Conservation (phyloP, 2,113 vertebrate species). For the Microtus montanus region DNA sequence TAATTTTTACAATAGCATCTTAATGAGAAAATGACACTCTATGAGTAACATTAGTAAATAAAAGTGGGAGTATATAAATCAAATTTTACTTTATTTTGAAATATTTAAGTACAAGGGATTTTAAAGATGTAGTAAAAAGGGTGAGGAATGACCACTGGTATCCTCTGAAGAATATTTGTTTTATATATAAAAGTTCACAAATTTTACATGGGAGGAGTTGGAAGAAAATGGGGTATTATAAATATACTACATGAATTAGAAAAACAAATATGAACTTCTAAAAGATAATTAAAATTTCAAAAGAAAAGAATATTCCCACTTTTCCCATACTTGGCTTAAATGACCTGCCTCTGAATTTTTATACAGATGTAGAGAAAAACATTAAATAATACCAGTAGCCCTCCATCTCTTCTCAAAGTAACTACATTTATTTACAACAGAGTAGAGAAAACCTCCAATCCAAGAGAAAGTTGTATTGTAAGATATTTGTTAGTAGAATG, state of each 20-base stretch:
- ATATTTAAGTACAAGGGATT: neutral
- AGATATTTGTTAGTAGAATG: neutral
- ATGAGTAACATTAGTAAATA: neutral
- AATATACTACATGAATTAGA: neutral
- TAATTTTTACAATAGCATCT: neutral
- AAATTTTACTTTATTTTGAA: neutral
- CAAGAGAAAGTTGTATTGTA: neutral
- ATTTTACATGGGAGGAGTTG: neutral
- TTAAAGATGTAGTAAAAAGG: neutral
- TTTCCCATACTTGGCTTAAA: no score
- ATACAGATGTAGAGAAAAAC: neutral
- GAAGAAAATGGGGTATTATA: neutral
- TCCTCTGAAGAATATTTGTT: neutral
- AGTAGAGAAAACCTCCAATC: neutral
- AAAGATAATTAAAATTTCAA: neutral
- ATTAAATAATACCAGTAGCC: neutral
- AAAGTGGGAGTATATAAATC: neutral
- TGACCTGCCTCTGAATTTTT: neutral
- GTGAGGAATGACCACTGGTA: neutral
- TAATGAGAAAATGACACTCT: neutral
- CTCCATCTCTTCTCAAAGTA: neutral
- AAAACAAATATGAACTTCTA: neutral
- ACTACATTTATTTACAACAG: neutral
- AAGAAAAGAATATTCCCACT: neutral
- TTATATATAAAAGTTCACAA: neutral